Conservation (phyloP, 2,113 vertebrate species). For the Microcebus griseorufus region DNA sequence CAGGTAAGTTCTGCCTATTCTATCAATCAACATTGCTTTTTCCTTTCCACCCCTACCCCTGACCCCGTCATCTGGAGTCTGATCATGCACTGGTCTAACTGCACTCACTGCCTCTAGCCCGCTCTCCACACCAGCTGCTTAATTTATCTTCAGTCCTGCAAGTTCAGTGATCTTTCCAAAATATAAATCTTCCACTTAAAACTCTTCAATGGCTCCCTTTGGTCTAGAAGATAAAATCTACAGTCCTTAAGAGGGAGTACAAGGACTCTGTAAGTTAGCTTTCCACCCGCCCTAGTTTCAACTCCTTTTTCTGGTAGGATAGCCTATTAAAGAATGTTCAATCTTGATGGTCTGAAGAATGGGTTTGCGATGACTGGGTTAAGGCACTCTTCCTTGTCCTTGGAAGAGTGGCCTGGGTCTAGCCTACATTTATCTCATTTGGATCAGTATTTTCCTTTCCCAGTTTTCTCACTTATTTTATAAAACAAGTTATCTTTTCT, state of each 20-base stretch:
- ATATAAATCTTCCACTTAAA: not conserved
- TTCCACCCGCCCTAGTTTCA: not conserved
- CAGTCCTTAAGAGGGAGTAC: not conserved
- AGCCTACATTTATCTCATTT: not conserved
- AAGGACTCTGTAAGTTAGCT: not conserved
- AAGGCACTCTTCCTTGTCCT: no score
- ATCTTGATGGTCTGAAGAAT: not conserved
- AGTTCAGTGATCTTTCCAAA: not conserved
- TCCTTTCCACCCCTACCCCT: not conserved
- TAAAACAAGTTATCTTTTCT: not conserved
- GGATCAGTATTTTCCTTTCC: not conserved
- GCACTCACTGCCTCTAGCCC: accelerated
- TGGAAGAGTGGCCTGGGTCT: not conserved
- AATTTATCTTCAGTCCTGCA: not conserved
- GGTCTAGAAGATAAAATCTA: not conserved
- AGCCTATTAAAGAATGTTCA: not conserved
- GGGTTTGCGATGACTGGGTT: not conserved
- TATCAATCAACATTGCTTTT: no score
- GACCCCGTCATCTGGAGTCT: not conserved
- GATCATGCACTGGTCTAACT: no score
- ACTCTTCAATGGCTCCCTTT: not conserved
- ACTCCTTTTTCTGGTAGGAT: no score
- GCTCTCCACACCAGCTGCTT: not conserved
- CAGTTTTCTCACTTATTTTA: not conserved
- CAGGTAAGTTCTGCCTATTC: not conserved